Evolutionary conservation across 1,140 invertebrate genomes (phyloP), one percentile per base, ranked within the genome.

Genomic region (Marisa cornuarietis): DNA sequence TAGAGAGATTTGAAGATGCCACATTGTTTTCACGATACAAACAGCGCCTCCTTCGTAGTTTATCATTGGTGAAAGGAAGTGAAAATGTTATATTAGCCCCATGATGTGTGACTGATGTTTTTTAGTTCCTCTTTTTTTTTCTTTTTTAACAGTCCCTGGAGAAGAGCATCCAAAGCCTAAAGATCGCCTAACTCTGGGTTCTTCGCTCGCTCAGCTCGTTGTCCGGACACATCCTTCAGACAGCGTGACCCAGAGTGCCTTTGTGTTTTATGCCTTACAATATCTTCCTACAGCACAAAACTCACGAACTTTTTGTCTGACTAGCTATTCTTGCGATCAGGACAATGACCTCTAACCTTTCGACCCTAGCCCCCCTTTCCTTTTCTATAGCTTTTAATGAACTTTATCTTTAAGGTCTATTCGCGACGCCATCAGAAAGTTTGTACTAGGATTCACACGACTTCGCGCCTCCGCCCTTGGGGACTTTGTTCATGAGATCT

Each of bases 81-180:
- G 7, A 18, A 61, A 54, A 76, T 22, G 18, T 18, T 63, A n/a
- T 42, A 42, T 14, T 78, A 49, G 22, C 58, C 8, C 4, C 11
- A 14, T 58, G 54, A 18, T 58, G 54, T 18, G 54, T 2, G 16
- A 18, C 54, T 1, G 54, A 18, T 58, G 9, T 6, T 42, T 42
- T 42, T 42, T 42, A 42, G 31, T 42, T 42, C 22, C 22, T 63
- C 20, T 78, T 79, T 76, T 80, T 77, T 68, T 71, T 82, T 84
- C 78, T 79, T 76, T 90, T 42, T 42, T 90, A 89, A 75, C 85
- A 91, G 90, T 83, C 85, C 77, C 81, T 91, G 74, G 90, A 91
- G 84, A 84, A 81, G 79, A 84, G 85, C 65, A 88, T 91, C 72
- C 83, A 88, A 84, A 89, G 88, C 54, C 82, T 91, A 80, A 88